Evolutionary conservation across 2,797 vertebrate genomes (phyloP).

Genomic region (Crocodylus rhombifer): DNA sequence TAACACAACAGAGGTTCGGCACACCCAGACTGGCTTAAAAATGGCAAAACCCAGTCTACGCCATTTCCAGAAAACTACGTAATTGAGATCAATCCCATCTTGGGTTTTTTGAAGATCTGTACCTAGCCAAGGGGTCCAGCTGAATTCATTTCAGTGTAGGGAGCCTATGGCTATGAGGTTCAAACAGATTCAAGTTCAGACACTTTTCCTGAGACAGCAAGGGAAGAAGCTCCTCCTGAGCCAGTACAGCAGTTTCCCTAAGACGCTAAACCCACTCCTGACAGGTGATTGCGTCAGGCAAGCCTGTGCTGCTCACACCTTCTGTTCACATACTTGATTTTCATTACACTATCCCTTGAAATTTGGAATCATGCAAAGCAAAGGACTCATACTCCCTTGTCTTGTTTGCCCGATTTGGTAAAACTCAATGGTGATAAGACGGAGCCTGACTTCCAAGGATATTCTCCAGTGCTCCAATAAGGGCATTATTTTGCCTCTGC

Average conservation of each 20-base stretch:
- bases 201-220: neutral
- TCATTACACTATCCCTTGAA: neutral
- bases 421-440: neutral
- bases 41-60: no score
- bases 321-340: neutral
- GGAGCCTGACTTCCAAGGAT: neutral
- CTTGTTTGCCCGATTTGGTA: neutral
- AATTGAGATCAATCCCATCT: no score
- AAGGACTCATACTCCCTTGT: rapidly evolving
- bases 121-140: neutral
- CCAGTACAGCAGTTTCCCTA: neutral
- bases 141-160: neutral
- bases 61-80: no score
- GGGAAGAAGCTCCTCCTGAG: neutral
- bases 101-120: neutral
- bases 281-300: neutral
- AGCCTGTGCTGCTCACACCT: neutral
- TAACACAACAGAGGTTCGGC: no score
- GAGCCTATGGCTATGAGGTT: rapidly evolving
- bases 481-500: rapidly evolving
- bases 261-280: neutral
- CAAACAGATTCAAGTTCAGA: neutral
- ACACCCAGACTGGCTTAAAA: no score
- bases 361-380: rapidly evolving
- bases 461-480: neutral